Evolutionary conservation across 2,797 vertebrate genomes (phyloP).

Genomic region (Emys orbicularis): DNA sequence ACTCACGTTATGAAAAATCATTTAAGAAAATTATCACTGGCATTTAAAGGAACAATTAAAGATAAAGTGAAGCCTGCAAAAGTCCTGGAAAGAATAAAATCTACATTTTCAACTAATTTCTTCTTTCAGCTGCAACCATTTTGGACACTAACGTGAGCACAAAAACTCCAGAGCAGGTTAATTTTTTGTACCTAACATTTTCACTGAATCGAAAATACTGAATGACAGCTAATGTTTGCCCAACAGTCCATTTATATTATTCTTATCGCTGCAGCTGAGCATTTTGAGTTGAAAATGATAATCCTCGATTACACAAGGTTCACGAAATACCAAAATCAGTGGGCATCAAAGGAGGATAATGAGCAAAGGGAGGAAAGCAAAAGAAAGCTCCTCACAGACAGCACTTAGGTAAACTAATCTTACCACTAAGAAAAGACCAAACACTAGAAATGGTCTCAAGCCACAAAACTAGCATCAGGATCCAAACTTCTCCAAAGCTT

Average conservation of each 20-base stretch:
- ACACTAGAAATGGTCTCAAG: background rate
- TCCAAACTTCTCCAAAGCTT: background rate
- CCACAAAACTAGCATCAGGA: background rate
- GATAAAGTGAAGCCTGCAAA: background rate
- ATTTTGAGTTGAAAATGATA: background rate
- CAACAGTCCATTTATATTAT: background rate
- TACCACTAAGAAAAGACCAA: background rate
- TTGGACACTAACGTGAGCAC: background rate
- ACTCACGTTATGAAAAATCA: accelerated
- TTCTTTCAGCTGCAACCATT: background rate
- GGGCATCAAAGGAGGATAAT: background rate
- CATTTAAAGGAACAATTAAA: background rate
- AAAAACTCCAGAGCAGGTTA: background rate
- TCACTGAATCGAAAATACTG: background rate
- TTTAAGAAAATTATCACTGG: background rate
- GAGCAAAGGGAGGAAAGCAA: background rate
- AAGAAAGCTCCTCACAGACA: background rate
- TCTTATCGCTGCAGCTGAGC: background rate
- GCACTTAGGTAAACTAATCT: background rate
- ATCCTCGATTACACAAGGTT: background rate
- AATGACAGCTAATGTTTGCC: background rate
- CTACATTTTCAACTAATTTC: background rate
- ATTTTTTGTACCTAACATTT: background rate
- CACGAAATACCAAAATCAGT: background rate
- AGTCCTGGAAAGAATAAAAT: background rate